Evolutionary conservation across 1,140 invertebrate genomes (phyloP).

Genomic region (Scaptodrosophila lebanonensis): DNA sequence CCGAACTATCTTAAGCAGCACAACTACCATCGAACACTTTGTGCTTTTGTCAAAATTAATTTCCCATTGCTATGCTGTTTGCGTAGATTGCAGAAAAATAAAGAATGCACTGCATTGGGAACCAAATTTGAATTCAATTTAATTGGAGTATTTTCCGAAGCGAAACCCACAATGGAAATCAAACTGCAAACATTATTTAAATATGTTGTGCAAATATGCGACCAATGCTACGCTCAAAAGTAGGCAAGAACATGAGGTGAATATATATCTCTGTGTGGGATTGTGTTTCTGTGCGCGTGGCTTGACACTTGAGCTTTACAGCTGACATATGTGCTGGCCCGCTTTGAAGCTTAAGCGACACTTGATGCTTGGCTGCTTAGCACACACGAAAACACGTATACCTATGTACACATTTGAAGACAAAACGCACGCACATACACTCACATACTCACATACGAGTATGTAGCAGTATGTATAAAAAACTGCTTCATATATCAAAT

Average conservation of each 20-base stretch:
- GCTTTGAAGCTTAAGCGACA: constrained; percentile 41
- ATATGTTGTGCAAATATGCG: too few relatives aligned
- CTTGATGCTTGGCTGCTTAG: constrained; percentile 33
- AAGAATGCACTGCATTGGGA: too few relatives aligned
- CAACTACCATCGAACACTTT: too few relatives aligned
- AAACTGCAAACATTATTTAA: too few relatives aligned
- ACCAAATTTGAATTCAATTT: too few relatives aligned
- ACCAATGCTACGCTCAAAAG: too few relatives aligned
- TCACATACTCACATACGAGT: constrained; percentile 37
- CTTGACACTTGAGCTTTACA: constrained; percentile 17
- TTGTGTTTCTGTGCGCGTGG: constrained; percentile 11
- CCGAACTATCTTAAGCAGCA: too few relatives aligned
- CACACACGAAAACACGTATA: constrained; percentile 14
- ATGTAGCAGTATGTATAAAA: constrained; percentile 4
- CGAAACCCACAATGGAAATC: too few relatives aligned
- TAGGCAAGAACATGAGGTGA: background rate
- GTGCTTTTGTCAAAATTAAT: too few relatives aligned
- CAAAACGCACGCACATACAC: constrained; percentile 1
- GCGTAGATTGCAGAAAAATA: too few relatives aligned
- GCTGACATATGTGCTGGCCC: background rate
- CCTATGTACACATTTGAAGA: constrained; percentile 11
- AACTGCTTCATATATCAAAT: background rate
- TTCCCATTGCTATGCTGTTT: too few relatives aligned
- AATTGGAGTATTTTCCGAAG: too few relatives aligned
- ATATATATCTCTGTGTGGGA: background rate